These are phyloP conservation scores for Pterocles burchelli DNA, from an alignment of 2,113 vertebrate genomes.

Conservation along the genomic window DNA sequence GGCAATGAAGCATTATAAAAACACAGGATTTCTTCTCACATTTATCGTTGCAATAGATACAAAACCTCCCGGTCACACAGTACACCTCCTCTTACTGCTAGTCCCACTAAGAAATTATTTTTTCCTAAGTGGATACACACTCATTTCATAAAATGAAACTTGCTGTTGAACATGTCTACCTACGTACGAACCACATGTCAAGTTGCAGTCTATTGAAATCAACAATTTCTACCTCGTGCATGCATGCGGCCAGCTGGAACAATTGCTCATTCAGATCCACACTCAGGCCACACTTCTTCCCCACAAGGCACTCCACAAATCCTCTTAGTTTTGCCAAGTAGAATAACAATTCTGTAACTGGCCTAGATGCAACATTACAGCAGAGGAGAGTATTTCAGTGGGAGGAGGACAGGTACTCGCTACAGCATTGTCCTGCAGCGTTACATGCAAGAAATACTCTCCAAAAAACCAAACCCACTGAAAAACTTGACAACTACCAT, in stretches of 20 bases:
- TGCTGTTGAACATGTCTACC: background rate
- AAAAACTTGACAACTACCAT: background rate
- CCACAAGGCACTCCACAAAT: background rate
- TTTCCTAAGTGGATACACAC: background rate
- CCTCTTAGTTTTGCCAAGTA: background rate
- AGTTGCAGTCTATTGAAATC: background rate
- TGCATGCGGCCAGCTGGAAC: slow-evolving; percentile 1
- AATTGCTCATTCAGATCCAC: slow-evolving; percentile 7
- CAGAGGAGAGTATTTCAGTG: background rate
- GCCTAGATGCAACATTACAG: background rate
- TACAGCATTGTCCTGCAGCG: background rate
- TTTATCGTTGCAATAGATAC: background rate
- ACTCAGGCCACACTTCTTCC: background rate
- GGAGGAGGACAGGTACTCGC: background rate
- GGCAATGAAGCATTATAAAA: background rate
- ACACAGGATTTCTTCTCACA: background rate
- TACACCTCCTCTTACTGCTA: background rate
- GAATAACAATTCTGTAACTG: slow-evolving; percentile 1
- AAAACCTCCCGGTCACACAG: background rate
- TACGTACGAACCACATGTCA: background rate
- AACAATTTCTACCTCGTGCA: background rate
- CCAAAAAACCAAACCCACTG: background rate
- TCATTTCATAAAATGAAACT: background rate
- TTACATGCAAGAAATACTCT: background rate
- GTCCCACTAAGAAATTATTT: background rate